Evolutionary conservation across 2,797 vertebrate genomes (phyloP).

Genomic region (Enteromius treurensis): DNA sequence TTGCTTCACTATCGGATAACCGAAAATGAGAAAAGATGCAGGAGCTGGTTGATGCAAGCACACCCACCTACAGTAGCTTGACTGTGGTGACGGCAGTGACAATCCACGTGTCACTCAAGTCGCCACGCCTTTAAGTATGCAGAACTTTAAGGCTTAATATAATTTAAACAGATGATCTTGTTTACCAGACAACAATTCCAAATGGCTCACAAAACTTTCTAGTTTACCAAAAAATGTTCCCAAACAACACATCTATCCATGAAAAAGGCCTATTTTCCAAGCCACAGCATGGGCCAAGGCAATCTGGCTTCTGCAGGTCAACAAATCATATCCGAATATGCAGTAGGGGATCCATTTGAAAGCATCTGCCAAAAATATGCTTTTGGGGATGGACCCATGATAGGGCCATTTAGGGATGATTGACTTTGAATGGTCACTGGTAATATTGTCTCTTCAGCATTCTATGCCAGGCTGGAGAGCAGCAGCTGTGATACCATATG

Average conservation of each 20-base stretch:
- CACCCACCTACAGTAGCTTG: too few species aligned
- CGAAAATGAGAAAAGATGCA: too few species aligned
- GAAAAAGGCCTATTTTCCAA: background rate
- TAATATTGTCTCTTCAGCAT: slow-evolving; percentile 47
- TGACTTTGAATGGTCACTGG: slow-evolving; percentile 48
- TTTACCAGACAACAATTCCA: background rate
- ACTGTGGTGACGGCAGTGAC: too few species aligned
- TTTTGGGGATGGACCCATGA: slow-evolving; percentile 52
- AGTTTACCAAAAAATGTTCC: slow-evolving; percentile 9
- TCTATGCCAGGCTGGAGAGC: slow-evolving; percentile 32
- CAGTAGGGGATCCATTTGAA: slow-evolving; percentile 17
- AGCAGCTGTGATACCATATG: slow-evolving; percentile 53
- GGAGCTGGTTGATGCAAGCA: too few species aligned
- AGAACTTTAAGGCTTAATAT: too few species aligned
- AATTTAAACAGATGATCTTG: too few species aligned
- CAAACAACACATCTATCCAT: slow-evolving; percentile 4
- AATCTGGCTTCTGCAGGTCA: slow-evolving; percentile 30
- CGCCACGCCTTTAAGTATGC: too few species aligned
- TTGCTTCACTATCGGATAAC: too few species aligned
- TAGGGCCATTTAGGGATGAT: slow-evolving; percentile 49
- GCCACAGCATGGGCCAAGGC: slow-evolving; percentile 9
- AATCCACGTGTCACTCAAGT: too few species aligned
- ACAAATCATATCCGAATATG: slow-evolving; percentile 41
- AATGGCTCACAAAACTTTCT: background rate
- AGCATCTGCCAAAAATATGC: slow-evolving; percentile 50